These are phyloP conservation scores for Calliopum simillimum DNA, from an alignment of 2,888 invertebrate species.

Conservation along the genomic window DNA sequence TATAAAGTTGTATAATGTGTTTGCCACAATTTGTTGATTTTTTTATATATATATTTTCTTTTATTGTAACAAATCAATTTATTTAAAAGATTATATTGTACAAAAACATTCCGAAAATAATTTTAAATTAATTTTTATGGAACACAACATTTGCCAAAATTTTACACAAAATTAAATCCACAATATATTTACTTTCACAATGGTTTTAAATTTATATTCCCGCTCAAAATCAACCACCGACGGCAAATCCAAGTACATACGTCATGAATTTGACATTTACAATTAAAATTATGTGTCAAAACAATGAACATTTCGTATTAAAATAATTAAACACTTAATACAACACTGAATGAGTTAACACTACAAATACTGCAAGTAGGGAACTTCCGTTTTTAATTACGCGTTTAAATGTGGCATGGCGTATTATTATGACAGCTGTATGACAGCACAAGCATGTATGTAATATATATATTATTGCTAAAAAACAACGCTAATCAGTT, in stretches of 20 bases:
- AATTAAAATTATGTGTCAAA: not conserved
- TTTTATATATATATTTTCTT: not conserved
- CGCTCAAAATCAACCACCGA: not conserved
- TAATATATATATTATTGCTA: not conserved
- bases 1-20: conserved; percentile 49
- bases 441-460: conserved; percentile 19
- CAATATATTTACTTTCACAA: no score
- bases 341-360: not conserved
- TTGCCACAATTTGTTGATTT: conserved; percentile 20
- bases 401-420: not conserved
- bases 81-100: not conserved
- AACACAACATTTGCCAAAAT: not conserved
- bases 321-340: not conserved
- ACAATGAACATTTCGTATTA: not conserved
- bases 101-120: no score
- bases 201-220: no score
- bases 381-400: conserved; percentile 11
- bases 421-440: conserved; percentile 20
- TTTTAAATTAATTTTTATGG: no score
- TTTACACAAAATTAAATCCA: no score
- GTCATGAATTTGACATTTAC: not conserved
- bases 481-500: not conserved
- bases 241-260: not conserved
- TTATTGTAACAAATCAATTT: not conserved
- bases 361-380: not conserved